These are phyloP conservation scores for Helogale parvula DNA, from an alignment of 2,113 vertebrate species.

Conservation along the genomic window DNA sequence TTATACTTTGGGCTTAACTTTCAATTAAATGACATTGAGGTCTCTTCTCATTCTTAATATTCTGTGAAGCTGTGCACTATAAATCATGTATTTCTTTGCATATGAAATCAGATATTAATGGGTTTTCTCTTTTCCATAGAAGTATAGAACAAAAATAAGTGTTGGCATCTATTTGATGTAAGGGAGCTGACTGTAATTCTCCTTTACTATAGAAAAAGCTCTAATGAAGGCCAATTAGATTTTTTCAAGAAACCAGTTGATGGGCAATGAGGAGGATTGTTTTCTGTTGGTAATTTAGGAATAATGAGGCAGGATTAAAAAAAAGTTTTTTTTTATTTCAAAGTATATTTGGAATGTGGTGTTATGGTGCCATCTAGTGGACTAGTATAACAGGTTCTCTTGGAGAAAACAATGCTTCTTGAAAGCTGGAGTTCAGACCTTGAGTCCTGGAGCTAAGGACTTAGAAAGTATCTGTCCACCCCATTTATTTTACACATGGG, in stretches of 20 bases:
- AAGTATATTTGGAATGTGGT: background rate
- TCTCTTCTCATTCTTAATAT: conserved; percentile 25
- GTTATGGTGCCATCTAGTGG: conserved; percentile 82
- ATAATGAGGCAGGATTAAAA: background rate
- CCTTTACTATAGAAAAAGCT: background rate
- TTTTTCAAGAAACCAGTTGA: background rate
- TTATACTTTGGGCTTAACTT: background rate
- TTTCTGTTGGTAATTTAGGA: background rate
- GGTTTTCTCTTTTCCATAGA: background rate
- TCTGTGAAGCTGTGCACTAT: background rate
- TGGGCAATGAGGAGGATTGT: background rate
- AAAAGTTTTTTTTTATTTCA: too few species aligned
- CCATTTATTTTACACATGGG: background rate
- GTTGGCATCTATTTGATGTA: conserved; percentile 14
- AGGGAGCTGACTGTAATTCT: background rate
- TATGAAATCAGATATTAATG: background rate
- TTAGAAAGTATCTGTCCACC: conserved; percentile 38
- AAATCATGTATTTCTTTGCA: background rate
- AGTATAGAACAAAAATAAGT: background rate
- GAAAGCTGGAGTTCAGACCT: background rate
- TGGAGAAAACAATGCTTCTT: background rate
- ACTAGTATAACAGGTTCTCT: background rate
- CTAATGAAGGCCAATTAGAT: background rate
- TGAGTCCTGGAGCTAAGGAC: background rate
- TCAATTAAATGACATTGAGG: background rate